Evolutionary conservation across 2,797 vertebrate genomes (phyloP), one percentile per base, ranked within the genome.

Genomic region (Helostoma temminkii): DNA sequence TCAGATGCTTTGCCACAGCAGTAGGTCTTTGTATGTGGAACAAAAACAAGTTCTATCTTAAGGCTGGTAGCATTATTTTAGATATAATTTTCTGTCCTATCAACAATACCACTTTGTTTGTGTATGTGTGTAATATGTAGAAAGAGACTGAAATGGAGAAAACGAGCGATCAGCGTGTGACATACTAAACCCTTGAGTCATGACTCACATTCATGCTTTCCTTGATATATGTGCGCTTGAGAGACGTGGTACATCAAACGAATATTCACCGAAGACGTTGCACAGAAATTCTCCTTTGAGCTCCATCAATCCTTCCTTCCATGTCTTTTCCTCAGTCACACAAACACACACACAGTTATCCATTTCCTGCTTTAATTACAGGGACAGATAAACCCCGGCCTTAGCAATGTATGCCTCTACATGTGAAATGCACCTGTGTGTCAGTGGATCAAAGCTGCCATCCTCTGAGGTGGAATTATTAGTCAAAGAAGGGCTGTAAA

Each of bases 351-450:
- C 24, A 50, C 37, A 41, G 24, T 61, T 76, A 71, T 78, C 36
- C 36, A 45, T 67, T 89, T 91, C 88, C 91, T 85, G 64, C 64
- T 52, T 85, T 93, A 93, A 93, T 93, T 91, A 92, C 78, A 93
- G 88, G 88, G 85, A 43, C 65, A 56, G 81, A 80, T 85, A 83
- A 88, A 85, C 69, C 86, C 70, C 72, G 47, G 80, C 60, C 78
- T 85, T 76, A 79, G 69, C 79, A 63, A 41, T 45, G 34, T 83
- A 54, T 72, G 78, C 62, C 30, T n/a, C 58, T 81, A 80, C 84
- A 85, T 89, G 86, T 76, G 81, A 87, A 72, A 84, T 89, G 57
- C 90, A 90, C 87, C 87, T 91, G 90, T 84, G 85, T 91, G 88
- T 92, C 78, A 85, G 68, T 0, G 66, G 88, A 92, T 93, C 89